Evolutionary conservation across 2,888 invertebrate species (phyloP).

Genomic region (Tupiocoris notatus): DNA sequence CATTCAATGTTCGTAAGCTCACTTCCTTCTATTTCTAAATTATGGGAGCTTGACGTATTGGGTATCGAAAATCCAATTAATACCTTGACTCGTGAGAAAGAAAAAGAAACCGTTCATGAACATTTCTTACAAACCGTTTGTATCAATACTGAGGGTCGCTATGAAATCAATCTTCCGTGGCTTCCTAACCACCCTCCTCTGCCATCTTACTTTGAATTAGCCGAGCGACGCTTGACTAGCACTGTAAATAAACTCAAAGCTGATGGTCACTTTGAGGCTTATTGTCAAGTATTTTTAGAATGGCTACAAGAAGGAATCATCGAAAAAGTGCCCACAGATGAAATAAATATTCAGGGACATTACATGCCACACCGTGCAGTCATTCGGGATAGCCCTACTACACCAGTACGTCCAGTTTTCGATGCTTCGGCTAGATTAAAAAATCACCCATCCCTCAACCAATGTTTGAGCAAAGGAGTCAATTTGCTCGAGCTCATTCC

Average conservation of each 20-base stretch:
- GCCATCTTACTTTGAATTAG: neutral
- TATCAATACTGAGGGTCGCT: conserved; percentile 3
- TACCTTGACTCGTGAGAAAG: neutral
- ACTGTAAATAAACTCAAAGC: neutral
- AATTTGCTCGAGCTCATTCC: conserved; percentile 48
- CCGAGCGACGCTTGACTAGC: neutral
- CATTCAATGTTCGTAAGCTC: conserved; percentile 4
- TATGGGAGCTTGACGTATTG: conserved; percentile 8
- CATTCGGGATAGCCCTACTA: conserved; percentile 7
- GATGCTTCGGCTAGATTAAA: conserved; percentile 37
- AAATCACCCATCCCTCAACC: conserved; percentile 45
- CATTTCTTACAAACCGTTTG: conserved; percentile 1
- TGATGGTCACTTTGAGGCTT: neutral
- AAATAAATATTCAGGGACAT: neutral
- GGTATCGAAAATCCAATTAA: neutral
- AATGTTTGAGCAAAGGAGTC: conserved; percentile 48
- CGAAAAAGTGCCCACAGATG: neutral
- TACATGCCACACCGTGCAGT: conserved; percentile 47
- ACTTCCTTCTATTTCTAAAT: neutral
- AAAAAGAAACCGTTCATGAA: neutral
- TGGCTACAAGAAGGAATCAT: conserved; percentile 4
- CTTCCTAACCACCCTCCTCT: neutral
- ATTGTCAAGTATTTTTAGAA: neutral
- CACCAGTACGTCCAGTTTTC: conserved; percentile 1
- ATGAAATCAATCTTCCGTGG: neutral